Conservation (phyloP, 2,888 invertebrate species). For the Periphyllus acericola region DNA sequence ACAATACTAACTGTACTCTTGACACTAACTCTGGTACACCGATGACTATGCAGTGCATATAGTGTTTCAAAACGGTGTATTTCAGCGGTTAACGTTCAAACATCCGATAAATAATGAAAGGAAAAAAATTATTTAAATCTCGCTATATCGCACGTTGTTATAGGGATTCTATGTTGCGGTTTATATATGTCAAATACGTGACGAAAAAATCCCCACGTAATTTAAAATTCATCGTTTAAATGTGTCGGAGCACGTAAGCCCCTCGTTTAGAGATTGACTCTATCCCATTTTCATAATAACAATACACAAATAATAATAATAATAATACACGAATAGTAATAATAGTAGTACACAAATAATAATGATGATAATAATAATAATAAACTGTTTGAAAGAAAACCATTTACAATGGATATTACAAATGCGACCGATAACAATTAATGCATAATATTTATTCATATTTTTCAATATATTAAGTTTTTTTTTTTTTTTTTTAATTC, state of each 20-base stretch:
- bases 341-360: not conserved
- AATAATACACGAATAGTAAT: no score
- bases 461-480: not conserved
- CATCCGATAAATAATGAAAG: not conserved
- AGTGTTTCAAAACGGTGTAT: not conserved
- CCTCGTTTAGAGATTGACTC: not conserved
- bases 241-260: not conserved
- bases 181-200: conserved; percentile 36
- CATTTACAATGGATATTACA: conserved; percentile 2
- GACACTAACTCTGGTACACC: not conserved
- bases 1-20: not conserved
- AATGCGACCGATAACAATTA: conserved; percentile 9
- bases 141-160: not conserved
- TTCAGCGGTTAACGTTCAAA: not conserved
- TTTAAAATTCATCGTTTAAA: conserved; percentile 38
- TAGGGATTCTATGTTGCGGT: not conserved
- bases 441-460: not conserved
- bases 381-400: not conserved
- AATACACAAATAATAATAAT: conserved; percentile 8
- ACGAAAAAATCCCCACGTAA: conserved; percentile 9
- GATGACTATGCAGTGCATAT: no score
- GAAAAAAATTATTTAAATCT: not conserved
- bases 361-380: not conserved
- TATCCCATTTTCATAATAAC: conserved; percentile 14
- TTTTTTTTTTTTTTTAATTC: conserved; percentile 20